phyloP scores from a whole-genome alignment of 1,140 invertebrate species.

The Calosoma granatense region DNA sequence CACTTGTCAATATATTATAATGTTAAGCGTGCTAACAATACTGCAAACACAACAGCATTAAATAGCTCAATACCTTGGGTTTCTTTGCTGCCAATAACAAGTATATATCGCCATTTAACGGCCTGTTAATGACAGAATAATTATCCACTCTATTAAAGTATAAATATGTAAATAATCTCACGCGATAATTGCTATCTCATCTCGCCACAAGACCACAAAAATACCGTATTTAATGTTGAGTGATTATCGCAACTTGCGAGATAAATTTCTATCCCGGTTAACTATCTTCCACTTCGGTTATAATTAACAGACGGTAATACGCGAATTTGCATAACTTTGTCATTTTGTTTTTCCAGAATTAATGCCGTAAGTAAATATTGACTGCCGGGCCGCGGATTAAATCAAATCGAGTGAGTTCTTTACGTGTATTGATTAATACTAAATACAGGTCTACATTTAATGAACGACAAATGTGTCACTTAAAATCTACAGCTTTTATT shows the following conservation, averaged over 20 bases:
- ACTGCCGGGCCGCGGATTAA: neutral
- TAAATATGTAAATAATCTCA: slow-evolving; percentile 1
- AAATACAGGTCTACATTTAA: neutral
- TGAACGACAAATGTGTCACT: no score
- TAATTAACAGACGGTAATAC: neutral
- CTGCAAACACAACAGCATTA: no score
- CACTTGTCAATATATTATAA: no score
- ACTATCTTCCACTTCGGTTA: neutral
- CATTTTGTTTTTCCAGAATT: neutral
- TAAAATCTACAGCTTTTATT: no score
- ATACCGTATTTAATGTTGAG: neutral
- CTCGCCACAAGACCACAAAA: neutral
- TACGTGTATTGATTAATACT: neutral
- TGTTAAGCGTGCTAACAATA: no score
- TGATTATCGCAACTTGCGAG: neutral
- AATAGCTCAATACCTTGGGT: no score
- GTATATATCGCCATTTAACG: neutral
- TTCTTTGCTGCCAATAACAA: neutral
- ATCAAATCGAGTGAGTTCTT: neutral
- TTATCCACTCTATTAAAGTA: slow-evolving; percentile 1
- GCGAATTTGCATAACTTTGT: neutral
- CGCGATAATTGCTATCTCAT: neutral
- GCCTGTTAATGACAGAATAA: neutral
- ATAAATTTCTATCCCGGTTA: neutral
- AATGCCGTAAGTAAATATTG: neutral